These are phyloP conservation scores for Austrolebias charrua DNA, from an alignment of 2,797 vertebrate species.

Conservation along the genomic window DNA sequence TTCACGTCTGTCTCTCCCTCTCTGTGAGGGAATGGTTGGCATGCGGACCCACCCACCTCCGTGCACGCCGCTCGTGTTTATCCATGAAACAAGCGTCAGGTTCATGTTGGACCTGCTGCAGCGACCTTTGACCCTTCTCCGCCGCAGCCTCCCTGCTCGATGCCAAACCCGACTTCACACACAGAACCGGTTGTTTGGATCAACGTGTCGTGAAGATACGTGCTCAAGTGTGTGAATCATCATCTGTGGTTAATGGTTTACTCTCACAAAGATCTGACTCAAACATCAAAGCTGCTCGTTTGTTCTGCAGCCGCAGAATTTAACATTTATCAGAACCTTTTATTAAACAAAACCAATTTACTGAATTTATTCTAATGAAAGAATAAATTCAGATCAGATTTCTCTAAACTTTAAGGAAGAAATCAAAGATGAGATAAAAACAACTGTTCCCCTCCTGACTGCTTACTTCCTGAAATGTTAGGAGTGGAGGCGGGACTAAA, in stretches of 20 bases:
- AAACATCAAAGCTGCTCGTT: neutral
- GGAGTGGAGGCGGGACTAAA: no score
- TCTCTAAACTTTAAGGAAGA: no score
- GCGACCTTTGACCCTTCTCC: conserved; percentile 2
- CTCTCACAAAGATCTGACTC: neutral
- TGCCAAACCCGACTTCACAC: conserved; percentile 1
- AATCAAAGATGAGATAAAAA: no score
- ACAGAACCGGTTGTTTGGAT: neutral
- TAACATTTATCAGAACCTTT: no score
- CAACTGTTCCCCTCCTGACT: no score
- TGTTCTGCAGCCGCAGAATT: no score
- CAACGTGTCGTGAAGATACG: neutral
- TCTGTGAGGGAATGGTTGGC: conserved; percentile 47
- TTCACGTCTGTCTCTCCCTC: conserved; percentile 13
- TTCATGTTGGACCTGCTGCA: neutral
- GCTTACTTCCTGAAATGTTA: no score
- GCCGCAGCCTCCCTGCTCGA: no score
- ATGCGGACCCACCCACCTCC: conserved; percentile 15
- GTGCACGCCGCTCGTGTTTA: neutral
- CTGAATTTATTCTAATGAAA: no score
- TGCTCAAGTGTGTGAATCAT: neutral
- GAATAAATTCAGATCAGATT: no score
- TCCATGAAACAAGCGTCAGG: neutral
- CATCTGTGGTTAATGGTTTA: accelerated
- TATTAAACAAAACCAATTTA: no score